These are phyloP conservation scores for Oncopeltus fasciatus DNA, from an alignment of 1,140 invertebrate genomes.

Conservation along the genomic window DNA sequence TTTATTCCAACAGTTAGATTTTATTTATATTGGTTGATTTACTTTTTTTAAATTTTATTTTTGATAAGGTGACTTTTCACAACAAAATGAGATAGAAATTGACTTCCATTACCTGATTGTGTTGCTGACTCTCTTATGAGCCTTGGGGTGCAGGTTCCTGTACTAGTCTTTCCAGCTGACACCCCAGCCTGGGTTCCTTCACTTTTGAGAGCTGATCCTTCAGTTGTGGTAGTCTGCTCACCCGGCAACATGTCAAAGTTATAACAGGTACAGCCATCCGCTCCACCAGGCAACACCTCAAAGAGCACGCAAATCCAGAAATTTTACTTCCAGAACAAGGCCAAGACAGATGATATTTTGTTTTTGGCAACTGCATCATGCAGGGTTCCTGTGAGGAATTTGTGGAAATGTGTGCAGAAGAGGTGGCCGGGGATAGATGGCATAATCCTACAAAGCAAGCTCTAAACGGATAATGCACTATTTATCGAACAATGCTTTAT, in stretches of 20 bases:
- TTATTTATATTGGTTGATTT: too few species aligned
- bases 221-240: background rate
- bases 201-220: constrained; percentile 37
- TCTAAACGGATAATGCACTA: background rate
- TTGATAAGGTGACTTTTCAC: background rate
- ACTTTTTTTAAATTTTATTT: too few species aligned
- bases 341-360: background rate
- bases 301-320: background rate
- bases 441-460: background rate
- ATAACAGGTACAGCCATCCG: background rate
- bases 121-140: constrained; percentile 17
- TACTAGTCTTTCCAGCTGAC: constrained; percentile 23
- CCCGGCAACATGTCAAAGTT: constrained; percentile 11
- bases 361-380: background rate
- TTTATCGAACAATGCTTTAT: too few species aligned
- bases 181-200: constrained; percentile 68
- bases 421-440: background rate
- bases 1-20: too few species aligned
- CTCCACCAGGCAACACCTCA: background rate
- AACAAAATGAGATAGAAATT: background rate
- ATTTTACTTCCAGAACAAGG: background rate
- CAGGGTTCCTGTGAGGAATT: background rate
- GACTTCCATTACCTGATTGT: background rate
- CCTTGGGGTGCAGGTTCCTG: constrained; percentile 27
- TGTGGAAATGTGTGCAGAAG: background rate